Conservation (phyloP, 2,888 invertebrate genomes). For the Polyommatus icarus region DNA sequence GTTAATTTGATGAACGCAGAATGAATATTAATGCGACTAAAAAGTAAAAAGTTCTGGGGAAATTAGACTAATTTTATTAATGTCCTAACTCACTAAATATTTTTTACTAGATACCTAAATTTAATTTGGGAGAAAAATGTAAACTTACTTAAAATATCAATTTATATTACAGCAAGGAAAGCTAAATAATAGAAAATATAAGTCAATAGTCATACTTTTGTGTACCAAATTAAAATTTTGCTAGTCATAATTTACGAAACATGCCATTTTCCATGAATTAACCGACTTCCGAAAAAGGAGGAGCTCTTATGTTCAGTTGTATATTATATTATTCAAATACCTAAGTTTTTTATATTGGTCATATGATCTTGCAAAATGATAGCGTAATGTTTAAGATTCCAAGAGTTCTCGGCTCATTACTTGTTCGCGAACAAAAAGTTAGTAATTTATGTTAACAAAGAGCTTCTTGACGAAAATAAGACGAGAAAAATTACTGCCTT, state of each 20-base stretch:
- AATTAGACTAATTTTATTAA: background rate
- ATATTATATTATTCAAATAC: no score
- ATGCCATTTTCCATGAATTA: no score
- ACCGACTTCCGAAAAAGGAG: no score
- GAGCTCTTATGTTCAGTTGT: no score
- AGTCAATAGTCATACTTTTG: no score
- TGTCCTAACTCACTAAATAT: background rate
- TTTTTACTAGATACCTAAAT: no score
- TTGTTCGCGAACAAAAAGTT: constrained; percentile 6
- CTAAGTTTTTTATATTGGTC: background rate
- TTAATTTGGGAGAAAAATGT: no score
- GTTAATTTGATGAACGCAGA: constrained; percentile 41
- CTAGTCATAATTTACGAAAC: no score
- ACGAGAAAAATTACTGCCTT: constrained; percentile 18
- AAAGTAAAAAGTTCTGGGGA: constrained; percentile 5
- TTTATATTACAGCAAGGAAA: no score
- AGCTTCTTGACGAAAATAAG: constrained; percentile 18
- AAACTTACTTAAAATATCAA: no score
- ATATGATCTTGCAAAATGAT: background rate
- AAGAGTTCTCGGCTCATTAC: constrained; percentile 5
- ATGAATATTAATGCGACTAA: constrained; percentile 31
- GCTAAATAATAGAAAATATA: no score
- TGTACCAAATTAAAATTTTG: no score
- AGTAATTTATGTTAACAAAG: constrained; percentile 26
- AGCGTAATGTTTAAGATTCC: background rate